Conservation (phyloP, 2,797 vertebrate genomes). For the Sphaeramia orbicularis region DNA sequence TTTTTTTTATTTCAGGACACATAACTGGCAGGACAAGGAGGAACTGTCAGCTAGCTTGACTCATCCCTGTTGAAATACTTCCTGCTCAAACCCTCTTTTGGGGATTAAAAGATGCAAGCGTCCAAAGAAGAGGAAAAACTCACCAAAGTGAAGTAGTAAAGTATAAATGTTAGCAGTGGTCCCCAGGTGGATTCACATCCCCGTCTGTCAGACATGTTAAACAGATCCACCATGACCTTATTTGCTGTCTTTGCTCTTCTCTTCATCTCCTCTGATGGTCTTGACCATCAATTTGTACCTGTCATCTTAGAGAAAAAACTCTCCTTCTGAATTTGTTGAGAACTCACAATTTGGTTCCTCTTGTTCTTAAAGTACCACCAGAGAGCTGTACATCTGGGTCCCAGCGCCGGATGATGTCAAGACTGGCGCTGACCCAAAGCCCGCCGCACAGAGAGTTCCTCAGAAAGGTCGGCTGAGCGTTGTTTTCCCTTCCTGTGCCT, state of each 20-base stretch:
- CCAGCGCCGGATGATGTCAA: conserved; percentile 93
- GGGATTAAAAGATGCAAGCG: conserved; percentile 57
- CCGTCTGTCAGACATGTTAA: conserved; percentile 71
- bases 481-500: conserved; percentile 99
- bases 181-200: conserved; percentile 59
- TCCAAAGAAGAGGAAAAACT: conserved; percentile 64
- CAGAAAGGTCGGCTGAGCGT: conserved; percentile 89
- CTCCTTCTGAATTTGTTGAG: conserved; percentile 53
- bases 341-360: conserved; percentile 53
- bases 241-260: conserved; percentile 40
- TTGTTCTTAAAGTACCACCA: conserved; percentile 57
- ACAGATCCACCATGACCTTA: conserved; percentile 58
- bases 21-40: conserved; percentile 41
- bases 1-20: conserved; percentile 61
- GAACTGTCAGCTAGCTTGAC: conserved; percentile 58
- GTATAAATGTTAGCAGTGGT: conserved; percentile 47
- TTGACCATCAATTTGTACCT: conserved; percentile 60
- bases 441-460: conserved; percentile 91
- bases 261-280: conserved; percentile 47
- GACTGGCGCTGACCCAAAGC: conserved; percentile 90
- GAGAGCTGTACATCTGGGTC: conserved; percentile 85
- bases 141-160: conserved; percentile 62
- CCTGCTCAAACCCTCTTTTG: conserved; percentile 62
- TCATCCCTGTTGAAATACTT: conserved; percentile 62
- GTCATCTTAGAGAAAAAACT: conserved; percentile 44